Base-by-base conservation (phyloP, 2,113 vertebrate genomes). In the Caloenas nicobarica region DNA sequence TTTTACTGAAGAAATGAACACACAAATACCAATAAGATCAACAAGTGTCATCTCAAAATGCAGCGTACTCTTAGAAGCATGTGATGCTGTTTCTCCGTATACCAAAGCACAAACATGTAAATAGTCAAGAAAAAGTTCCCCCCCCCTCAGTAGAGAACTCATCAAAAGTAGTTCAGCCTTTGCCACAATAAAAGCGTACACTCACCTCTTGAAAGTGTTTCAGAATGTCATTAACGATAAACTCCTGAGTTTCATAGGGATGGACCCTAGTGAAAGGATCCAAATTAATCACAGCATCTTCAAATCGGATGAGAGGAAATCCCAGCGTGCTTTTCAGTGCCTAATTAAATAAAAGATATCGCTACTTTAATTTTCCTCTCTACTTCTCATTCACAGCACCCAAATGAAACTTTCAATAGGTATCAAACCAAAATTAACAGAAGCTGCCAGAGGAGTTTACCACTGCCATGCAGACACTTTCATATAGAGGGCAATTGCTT, bases 141-240 rank as follows among this genome's bases (percentile, higher is more conserved):
- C 4, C 25, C 34, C 11, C 24, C 54, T n/a, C 10, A 5, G 21
- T 1, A 62, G 22, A 77, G 62, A 89, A 31, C n/a, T 70, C 29
- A 7, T 3, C 24, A 64, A 44, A 24, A 44, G 29, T 34, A 16
- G 22, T 23, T 89, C 74, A 88, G 10, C 44, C 33, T 69, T 42
- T 72, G 53, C 25, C 54, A 40, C 16, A 15, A 4, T 7, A 50
- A 16, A 5, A 53, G 17, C 24, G 16, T 19, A 5, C 44, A 70
- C 97, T 97, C 56, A 99, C 99, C 98, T 99, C 99, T 96, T 99
- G 98, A 71, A 99, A 99, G 94, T 99, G 99, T 92, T 99, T 99
- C 65, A 99, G 98, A 73, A 99, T 97, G 91, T 99, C 99, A 46
- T 99, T 99, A 93, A 99, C 98, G 94, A 99, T 99, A 95, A 99